Percentiles rank a stretch among this genome's conserved stretches.
Conservation (phyloP, 2,113 vertebrate species). For the Procavia capensis region DNA sequence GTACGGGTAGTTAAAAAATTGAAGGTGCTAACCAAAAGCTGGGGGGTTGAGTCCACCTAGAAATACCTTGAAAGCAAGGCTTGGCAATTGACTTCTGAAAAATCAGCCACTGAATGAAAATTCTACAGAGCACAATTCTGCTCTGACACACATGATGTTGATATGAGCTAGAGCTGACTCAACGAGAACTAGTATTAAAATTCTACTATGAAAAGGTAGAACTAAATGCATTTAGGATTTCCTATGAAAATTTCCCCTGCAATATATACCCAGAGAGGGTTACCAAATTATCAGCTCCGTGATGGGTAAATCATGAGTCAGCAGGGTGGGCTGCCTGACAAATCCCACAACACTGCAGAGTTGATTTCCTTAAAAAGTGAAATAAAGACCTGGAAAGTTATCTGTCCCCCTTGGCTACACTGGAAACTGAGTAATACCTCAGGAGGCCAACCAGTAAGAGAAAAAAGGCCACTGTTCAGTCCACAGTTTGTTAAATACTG, state of each 20-base stretch:
- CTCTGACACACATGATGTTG: neutral
- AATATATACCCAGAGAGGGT: neutral
- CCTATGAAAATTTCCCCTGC: conserved; percentile 18
- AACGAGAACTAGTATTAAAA: neutral
- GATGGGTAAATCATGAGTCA: neutral
- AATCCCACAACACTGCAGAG: neutral
- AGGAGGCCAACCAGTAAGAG: neutral
- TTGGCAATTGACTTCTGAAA: neutral
- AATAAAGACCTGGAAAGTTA: neutral
- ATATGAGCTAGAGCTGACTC: neutral
- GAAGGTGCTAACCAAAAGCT: neutral
- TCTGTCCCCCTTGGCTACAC: neutral
- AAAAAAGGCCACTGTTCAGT: neutral
- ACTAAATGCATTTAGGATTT: conserved; percentile 1
- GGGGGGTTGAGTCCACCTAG: no score
- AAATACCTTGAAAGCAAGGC: no score
- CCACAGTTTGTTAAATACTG: neutral
- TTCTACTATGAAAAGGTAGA: neutral
- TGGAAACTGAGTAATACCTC: neutral
- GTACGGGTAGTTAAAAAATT: neutral
- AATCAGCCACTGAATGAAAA: neutral
- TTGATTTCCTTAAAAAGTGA: neutral
- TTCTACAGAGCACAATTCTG: no score
- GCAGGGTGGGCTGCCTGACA: neutral
- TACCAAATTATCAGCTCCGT: neutral